These are phyloP conservation scores for Centruroides vittatus DNA, from an alignment of 1,140 invertebrate genomes.

Conservation along the genomic window DNA sequence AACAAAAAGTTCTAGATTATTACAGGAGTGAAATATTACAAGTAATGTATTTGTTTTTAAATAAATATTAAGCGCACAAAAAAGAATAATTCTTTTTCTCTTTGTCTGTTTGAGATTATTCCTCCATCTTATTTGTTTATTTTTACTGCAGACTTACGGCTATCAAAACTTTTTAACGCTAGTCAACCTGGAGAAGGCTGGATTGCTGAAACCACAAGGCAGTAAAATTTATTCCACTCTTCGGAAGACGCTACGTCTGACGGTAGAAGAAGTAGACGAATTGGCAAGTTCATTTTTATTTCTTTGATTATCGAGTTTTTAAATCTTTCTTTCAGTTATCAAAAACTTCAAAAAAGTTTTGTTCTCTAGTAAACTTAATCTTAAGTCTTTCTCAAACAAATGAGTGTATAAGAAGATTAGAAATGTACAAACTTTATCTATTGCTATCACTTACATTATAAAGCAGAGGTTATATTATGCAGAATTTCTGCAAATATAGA, in stretches of 20 bases:
- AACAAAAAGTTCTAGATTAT: conserved; percentile 73
- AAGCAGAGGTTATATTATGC: too few species aligned
- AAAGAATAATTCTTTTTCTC: too few species aligned
- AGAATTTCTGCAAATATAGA: too few species aligned
- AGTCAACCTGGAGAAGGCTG: conserved; percentile 74
- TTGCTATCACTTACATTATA: too few species aligned
- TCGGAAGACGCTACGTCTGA: conserved; percentile 45
- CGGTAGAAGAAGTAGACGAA: conserved; percentile 74
- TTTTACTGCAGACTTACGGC: conserved; percentile 67
- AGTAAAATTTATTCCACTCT: conserved; percentile 15
- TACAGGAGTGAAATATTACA: conserved; percentile 75
- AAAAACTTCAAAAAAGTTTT: too few species aligned
- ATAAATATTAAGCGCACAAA: background rate
- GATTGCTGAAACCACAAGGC: conserved; percentile 46
- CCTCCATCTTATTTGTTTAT: background rate
- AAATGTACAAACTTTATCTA: too few species aligned
- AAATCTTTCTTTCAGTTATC: too few species aligned
- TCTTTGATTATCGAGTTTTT: too few species aligned
- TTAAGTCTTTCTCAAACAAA: too few species aligned
- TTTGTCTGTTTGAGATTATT: background rate
- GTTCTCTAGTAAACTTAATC: too few species aligned
- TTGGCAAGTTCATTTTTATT: conserved; percentile 23
- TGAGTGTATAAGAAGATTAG: too few species aligned
- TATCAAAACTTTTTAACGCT: conserved; percentile 68
- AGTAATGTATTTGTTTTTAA: conserved; percentile 18